Percentiles rank a stretch among this genome's conserved stretches.
phyloP scores from a whole-genome alignment of 92 coral and sea anemone genomes.

The Phymanthus crucifer region DNA sequence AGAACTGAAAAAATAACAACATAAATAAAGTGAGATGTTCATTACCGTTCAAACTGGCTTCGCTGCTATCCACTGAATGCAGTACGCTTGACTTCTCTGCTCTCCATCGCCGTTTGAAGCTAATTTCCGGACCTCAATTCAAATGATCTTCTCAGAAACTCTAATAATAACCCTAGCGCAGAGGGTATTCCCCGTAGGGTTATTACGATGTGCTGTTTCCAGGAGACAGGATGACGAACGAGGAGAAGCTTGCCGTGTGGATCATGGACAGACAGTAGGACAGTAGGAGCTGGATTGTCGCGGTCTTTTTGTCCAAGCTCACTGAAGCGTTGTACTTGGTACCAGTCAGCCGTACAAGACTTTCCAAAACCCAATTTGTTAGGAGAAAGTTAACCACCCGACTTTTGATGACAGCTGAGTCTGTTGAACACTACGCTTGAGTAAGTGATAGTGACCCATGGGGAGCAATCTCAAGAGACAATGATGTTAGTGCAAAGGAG shows the following conservation, averaged over 20 bases:
- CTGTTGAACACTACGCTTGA: constrained; percentile 18
- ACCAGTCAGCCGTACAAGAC: constrained; percentile 14
- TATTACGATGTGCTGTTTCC: not conserved
- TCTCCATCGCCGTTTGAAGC: not conserved
- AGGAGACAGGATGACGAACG: not conserved
- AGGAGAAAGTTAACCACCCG: constrained; percentile 16
- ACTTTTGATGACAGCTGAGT: constrained; percentile 20
- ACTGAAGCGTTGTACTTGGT: constrained; percentile 28
- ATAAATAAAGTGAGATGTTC: no score
- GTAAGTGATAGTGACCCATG: not conserved
- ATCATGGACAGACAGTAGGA: not conserved
- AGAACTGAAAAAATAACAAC: no score
- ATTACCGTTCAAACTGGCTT: no score
- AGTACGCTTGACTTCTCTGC: not conserved
- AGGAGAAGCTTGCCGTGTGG: not conserved
- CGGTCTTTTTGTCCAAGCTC: constrained; percentile 25
- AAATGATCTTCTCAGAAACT: not conserved
- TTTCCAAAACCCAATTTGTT: constrained; percentile 6
- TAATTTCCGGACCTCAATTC: not conserved
- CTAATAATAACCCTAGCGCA: not conserved
- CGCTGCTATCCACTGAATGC: no score
- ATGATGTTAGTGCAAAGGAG: no score
- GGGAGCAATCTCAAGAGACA: no score
- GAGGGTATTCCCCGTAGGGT: not conserved
- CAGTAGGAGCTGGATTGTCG: not conserved